Base-by-base conservation (phyloP, 2,113 vertebrate species). In the Chroicocephalus ridibundus region DNA sequence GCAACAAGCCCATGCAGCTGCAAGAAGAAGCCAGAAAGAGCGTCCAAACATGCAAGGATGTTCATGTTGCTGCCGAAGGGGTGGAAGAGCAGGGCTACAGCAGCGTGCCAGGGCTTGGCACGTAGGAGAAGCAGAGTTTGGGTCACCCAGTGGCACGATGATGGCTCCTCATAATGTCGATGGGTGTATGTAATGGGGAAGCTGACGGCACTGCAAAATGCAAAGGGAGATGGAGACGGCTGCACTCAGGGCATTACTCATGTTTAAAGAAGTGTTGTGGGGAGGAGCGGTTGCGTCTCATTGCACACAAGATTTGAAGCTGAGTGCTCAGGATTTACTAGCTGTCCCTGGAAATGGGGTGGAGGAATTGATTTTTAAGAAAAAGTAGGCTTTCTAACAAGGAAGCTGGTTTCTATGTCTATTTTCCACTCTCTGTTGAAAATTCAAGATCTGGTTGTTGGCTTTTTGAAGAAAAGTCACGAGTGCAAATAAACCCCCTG, bases 81-180 rank as follows among this genome's bases (percentile, higher is more conserved):
- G 11, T 29, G 40, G 54, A 32, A 51, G 22, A 17, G 13, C 55
- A 26, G 81, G 61, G 8, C 40, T 21, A 68, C 26, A 13, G 31
- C 1, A 1, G 38, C 34, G 9, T 47, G 7, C 36, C 32, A 24
- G 55, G 32, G 10, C 44, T 40, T 0, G 3, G 64, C 4, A 13
- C 0, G 1, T 15, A 31, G 68, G 42, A 69, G 42, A 57, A 76
- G 54, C 26, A 31, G n/a, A 12, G 24, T 55, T 32, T 42, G 52
- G 46, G 15, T 27, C 57, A n/a, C 5, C 27, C 4, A 1, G 14
- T 44, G 29, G 25, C 58, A 8, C 0, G 3, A n/a, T 15, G 47
- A 4, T 49, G 32, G 55, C 10, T 38, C 17, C 46, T 51, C 31
- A 4, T 85, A 42, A 60, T 31, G 42, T 38, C 15, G 5, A 22